phyloP scores from a whole-genome alignment of 2,888 invertebrate species.

The Polyommatus iphigenia region DNA sequence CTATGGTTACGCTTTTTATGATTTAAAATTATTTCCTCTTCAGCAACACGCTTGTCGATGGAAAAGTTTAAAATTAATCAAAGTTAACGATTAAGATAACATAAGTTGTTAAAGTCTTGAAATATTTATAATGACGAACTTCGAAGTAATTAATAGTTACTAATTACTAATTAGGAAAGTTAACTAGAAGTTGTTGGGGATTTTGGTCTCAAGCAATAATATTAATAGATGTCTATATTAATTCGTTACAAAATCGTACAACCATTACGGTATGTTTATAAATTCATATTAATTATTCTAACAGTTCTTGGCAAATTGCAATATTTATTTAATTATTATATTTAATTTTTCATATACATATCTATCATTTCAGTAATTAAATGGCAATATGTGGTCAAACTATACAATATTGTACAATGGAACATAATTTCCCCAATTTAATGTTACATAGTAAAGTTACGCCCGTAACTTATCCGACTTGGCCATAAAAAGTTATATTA shows the following conservation, averaged over 20 bases:
- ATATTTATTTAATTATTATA: too few species aligned
- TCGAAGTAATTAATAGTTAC: slow-evolving; percentile 6
- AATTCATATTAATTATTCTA: too few species aligned
- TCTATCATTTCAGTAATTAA: too few species aligned
- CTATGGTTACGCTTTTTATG: too few species aligned
- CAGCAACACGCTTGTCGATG: background rate
- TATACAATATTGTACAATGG: background rate
- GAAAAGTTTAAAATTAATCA: slow-evolving; percentile 20
- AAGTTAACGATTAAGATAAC: slow-evolving; percentile 18
- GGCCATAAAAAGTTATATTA: slow-evolving; percentile 44
- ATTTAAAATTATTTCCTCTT: background rate
- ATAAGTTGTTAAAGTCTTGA: background rate
- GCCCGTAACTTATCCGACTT: slow-evolving; percentile 36
- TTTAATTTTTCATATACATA: too few species aligned
- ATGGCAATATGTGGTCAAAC: background rate
- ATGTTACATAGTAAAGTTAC: slow-evolving; percentile 20
- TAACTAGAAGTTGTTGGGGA: background rate
- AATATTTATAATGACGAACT: background rate
- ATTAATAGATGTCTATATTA: background rate
- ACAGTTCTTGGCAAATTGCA: too few species aligned
- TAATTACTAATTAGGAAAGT: background rate
- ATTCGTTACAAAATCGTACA: too few species aligned
- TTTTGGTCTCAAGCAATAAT: background rate
- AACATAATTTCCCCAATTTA: background rate
- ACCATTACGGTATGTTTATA: too few species aligned